Conservation (phyloP, 2,888 invertebrate species). For the Andrena dorsata region DNA sequence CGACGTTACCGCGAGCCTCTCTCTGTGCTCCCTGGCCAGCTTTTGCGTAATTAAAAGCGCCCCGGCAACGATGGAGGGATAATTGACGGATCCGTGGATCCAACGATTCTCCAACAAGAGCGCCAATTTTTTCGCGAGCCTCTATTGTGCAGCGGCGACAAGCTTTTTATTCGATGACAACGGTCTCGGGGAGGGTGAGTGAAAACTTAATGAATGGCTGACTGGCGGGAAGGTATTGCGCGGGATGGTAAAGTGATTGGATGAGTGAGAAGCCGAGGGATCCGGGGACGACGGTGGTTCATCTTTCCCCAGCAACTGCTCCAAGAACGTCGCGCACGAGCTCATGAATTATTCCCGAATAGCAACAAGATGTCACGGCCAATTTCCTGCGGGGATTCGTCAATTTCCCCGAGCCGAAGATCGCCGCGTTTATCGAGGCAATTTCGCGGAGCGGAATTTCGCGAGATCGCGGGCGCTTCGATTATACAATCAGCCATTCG, state of each 20-base stretch:
- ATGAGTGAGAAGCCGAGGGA: too few species aligned
- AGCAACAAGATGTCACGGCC: constrained; percentile 34
- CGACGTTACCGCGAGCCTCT: not conserved
- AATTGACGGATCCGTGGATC: not conserved
- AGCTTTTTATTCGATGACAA: too few species aligned
- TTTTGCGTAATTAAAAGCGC: constrained; percentile 3
- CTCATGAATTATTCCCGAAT: constrained; percentile 40
- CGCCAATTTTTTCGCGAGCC: not conserved
- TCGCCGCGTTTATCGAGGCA: constrained; percentile 32
- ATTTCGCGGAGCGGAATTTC: constrained; percentile 28
- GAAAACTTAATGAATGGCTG: too few species aligned
- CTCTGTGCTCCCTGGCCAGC: not conserved
- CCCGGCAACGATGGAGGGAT: not conserved
- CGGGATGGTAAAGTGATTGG: too few species aligned
- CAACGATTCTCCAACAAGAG: not conserved
- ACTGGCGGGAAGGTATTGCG: too few species aligned
- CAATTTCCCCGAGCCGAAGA: not conserved
- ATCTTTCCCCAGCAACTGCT: not conserved
- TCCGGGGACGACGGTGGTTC: not conserved
- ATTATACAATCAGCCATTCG: constrained; percentile 34
- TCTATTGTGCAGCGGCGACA: not conserved
- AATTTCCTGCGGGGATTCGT: constrained; percentile 11
- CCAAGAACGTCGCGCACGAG: not conserved
- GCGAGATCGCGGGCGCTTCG: constrained; percentile 28
- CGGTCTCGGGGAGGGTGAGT: too few species aligned